phyloP scores from a whole-genome alignment of 1,140 invertebrate species.

The Hyles vespertilio region DNA sequence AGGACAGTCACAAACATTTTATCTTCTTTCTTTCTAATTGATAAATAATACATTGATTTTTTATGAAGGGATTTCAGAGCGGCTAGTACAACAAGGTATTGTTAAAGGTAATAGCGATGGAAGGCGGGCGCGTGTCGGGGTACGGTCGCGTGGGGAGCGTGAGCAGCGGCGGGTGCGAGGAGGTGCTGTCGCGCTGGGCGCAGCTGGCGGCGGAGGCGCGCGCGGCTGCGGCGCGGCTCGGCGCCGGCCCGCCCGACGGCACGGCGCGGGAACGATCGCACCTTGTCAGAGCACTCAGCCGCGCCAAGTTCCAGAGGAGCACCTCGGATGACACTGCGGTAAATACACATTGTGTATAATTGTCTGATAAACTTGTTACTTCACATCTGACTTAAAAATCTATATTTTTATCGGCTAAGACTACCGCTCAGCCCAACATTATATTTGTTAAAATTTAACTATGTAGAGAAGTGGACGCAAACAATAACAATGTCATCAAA shows the following conservation, averaged over 20 bases:
- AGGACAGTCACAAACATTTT: too few relatives aligned
- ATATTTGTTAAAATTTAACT: too few relatives aligned
- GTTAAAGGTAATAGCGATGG: slow-evolving; percentile 57
- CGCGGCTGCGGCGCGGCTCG: slow-evolving; percentile 42
- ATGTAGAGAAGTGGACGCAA: too few relatives aligned
- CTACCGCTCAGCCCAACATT: too few relatives aligned
- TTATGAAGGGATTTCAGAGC: too few relatives aligned
- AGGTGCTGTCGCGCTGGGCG: slow-evolving; percentile 39
- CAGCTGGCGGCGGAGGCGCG: slow-evolving; percentile 51
- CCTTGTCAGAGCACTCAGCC: slow-evolving; percentile 47
- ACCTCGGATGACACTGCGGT: slow-evolving; percentile 48
- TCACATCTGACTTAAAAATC: too few relatives aligned
- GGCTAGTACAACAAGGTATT: background rate
- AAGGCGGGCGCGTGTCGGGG: slow-evolving; percentile 49
- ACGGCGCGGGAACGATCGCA: slow-evolving; percentile 54
- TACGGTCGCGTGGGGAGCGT: slow-evolving; percentile 25
- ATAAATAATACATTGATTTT: too few relatives aligned
- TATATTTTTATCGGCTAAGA: too few relatives aligned
- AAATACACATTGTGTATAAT: background rate
- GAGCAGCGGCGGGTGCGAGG: slow-evolving; percentile 18
- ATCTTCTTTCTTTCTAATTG: too few relatives aligned
- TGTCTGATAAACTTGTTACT: too few relatives aligned
- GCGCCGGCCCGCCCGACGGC: slow-evolving; percentile 53
- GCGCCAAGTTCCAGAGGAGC: slow-evolving; percentile 38
- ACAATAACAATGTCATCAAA: too few relatives aligned